Evolutionary conservation across 2,113 vertebrate species (phyloP).

Genomic region (Eonycteris spelaea): DNA sequence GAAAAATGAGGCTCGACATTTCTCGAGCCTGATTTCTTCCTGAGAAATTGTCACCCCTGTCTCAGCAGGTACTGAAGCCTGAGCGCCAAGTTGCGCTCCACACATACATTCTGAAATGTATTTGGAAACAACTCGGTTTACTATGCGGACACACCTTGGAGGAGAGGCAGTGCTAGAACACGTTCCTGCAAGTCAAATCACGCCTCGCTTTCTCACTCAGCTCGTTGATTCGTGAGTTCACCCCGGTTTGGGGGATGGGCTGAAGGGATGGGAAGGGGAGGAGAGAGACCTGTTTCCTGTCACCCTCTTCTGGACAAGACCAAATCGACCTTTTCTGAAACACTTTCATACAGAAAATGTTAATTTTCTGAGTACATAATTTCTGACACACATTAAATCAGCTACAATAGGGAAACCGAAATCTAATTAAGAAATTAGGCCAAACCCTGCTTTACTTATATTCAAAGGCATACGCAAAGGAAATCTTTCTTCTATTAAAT

Average conservation of each 20-base stretch:
- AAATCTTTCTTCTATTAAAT: neutral
- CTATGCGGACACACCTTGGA: neutral
- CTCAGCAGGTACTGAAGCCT: neutral
- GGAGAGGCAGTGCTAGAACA: neutral
- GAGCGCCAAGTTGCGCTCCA: neutral
- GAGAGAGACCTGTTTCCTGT: neutral
- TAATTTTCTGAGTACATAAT: neutral
- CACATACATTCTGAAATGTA: neutral
- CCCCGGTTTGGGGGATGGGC: neutral
- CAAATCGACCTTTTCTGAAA: neutral
- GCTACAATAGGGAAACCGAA: neutral
- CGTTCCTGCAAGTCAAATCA: neutral
- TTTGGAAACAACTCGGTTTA: neutral
- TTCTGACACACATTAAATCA: neutral
- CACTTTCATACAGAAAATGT: neutral
- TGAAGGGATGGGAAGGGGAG: neutral
- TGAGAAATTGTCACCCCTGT: neutral
- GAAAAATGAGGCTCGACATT: conserved; percentile 39
- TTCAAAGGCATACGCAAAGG: neutral
- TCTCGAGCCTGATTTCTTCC: conserved; percentile 28
- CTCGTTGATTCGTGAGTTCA: neutral
- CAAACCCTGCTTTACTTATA: neutral
- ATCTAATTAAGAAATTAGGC: neutral
- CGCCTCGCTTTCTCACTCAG: neutral
- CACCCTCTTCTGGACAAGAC: neutral